Conservation (phyloP, 2,797 vertebrate species). For the Thalassophryne amazonica region DNA sequence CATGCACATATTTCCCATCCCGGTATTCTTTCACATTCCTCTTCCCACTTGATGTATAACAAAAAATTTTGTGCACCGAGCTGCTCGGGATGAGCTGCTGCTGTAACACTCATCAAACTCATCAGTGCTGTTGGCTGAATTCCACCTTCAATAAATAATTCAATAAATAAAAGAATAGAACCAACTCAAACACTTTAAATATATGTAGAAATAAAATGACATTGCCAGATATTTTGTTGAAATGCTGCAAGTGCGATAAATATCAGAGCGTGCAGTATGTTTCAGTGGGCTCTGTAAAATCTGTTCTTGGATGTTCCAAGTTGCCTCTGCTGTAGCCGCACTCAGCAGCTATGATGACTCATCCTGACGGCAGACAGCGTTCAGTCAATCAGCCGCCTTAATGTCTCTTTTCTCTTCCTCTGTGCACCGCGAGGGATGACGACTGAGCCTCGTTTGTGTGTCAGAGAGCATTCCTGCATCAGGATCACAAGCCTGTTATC, state of each 20-base stretch:
- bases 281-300: slow-evolving; percentile 8
- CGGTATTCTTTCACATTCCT: background rate
- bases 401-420: slow-evolving; percentile 67
- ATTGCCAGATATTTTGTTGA: slow-evolving; percentile 47
- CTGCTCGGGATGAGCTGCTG: slow-evolving; percentile 9
- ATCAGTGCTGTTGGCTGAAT: too few species aligned
- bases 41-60: background rate
- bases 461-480: slow-evolving; percentile 53
- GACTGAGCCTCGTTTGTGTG: slow-evolving; percentile 74
- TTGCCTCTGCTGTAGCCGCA: slow-evolving; percentile 30
- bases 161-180: too few species aligned
- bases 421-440: slow-evolving; percentile 65
- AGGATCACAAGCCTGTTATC: slow-evolving; percentile 32
- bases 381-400: slow-evolving; percentile 75
- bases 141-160: too few species aligned
- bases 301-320: slow-evolving; percentile 15
- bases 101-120: too few species aligned
- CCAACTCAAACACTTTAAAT: too few species aligned
- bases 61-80: slow-evolving; percentile 21
- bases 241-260: slow-evolving; percentile 16
- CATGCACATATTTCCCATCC: slow-evolving; percentile 11
- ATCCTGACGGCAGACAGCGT: slow-evolving; percentile 65
- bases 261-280: background rate
- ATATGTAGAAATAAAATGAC: slow-evolving; percentile 4
- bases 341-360: slow-evolving; percentile 69